phyloP scores from a whole-genome alignment of 1,140 invertebrate genomes.

The Drosophila lacertosa region DNA sequence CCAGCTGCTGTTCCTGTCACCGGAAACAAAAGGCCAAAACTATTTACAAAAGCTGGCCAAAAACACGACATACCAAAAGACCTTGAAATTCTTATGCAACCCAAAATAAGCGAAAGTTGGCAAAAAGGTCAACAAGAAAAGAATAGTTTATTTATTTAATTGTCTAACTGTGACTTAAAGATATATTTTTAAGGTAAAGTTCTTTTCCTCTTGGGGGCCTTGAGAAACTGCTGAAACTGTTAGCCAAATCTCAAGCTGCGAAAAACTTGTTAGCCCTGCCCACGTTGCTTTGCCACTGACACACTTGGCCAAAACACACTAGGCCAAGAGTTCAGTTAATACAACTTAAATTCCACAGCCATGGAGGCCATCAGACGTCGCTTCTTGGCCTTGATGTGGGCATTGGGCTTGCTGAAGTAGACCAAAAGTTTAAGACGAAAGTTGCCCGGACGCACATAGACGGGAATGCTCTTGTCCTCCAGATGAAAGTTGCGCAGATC shows the following conservation, averaged over 20 bases:
- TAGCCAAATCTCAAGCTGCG: neutral
- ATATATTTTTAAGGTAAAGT: too few species aligned
- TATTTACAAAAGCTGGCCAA: constrained; percentile 19
- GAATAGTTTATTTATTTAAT: too few species aligned
- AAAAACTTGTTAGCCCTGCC: constrained; percentile 19
- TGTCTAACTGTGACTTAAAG: too few species aligned
- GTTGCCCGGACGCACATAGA: constrained; percentile 45
- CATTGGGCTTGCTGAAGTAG: constrained; percentile 39
- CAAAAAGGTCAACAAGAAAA: neutral
- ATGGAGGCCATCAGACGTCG: constrained; percentile 44
- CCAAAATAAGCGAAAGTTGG: neutral
- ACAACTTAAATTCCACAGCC: constrained; percentile 54
- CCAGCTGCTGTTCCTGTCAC: constrained; percentile 46
- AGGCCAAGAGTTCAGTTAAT: constrained; percentile 34
- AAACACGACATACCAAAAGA: constrained; percentile 1
- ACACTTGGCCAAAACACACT: constrained; percentile 8
- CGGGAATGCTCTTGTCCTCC: constrained; percentile 58
- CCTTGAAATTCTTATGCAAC: constrained; percentile 21
- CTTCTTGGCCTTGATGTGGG: constrained; percentile 23
- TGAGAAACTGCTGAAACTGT: neutral
- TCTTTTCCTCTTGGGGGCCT: too few species aligned
- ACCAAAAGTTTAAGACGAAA: constrained; percentile 45
- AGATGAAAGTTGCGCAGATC: constrained; percentile 52
- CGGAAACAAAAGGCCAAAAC: constrained; percentile 38
- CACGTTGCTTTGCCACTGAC: neutral